These are phyloP conservation scores for Nothocercus julius DNA, from an alignment of 2,113 vertebrate species.

Conservation along the genomic window DNA sequence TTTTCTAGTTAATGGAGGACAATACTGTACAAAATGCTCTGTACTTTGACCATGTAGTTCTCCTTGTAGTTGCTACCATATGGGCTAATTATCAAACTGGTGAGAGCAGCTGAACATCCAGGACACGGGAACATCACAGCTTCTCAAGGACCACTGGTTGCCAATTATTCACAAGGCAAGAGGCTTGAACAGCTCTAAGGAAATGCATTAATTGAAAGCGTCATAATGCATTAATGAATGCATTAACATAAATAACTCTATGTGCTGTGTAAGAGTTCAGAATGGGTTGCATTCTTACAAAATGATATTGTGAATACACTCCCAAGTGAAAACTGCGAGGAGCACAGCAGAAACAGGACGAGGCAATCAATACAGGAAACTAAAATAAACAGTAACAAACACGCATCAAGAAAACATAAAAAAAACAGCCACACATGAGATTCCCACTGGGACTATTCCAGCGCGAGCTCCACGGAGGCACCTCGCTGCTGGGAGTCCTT, in stretches of 20 bases:
- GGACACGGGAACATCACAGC: neutral
- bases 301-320: fast-evolving
- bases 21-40: neutral
- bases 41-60: neutral
- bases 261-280: neutral
- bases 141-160: neutral
- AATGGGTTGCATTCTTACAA: neutral
- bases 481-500: neutral
- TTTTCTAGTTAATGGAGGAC: neutral
- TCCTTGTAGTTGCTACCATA: neutral
- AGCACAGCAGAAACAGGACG: neutral
- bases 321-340: neutral
- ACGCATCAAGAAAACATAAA: neutral
- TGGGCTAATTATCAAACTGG: neutral
- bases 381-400: neutral
- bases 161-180: neutral
- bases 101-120: neutral
- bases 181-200: neutral
- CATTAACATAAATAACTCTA: neutral
- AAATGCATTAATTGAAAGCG: neutral
- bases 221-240: too few species aligned
- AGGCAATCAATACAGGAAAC: neutral
- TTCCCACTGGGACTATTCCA: neutral
- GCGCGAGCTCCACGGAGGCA: fast-evolving
- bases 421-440: neutral